These are phyloP conservation scores for Liasis olivaceus DNA, from an alignment of 2,797 vertebrate species.

Conservation along the genomic window DNA sequence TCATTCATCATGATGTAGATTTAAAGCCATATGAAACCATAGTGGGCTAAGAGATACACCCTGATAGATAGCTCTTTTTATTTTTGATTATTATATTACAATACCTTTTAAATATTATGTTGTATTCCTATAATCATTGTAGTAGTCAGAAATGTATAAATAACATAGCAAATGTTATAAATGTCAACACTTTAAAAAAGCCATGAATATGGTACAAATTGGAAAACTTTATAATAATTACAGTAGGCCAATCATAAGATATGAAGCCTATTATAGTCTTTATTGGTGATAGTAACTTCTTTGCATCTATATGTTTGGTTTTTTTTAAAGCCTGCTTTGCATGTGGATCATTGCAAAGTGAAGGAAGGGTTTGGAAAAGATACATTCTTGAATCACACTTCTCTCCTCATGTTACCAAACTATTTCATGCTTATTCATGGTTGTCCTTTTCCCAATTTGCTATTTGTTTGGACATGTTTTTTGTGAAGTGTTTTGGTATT, in stretches of 20 bases:
- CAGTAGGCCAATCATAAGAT: neutral
- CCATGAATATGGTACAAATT: neutral
- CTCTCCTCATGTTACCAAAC: neutral
- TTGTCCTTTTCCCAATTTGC: too few species aligned
- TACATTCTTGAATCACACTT: neutral
- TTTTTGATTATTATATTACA: neutral
- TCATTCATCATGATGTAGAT: neutral
- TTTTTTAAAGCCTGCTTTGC: neutral
- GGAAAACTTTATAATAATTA: constrained; percentile 18
- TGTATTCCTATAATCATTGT: neutral
- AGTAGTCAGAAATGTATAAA: constrained; percentile 2
- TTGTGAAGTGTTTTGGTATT: neutral
- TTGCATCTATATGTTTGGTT: neutral
- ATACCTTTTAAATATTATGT: neutral
- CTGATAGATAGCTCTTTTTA: neutral
- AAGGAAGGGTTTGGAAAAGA: neutral
- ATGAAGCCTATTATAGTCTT: constrained; percentile 1
- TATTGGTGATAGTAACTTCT: constrained; percentile 22
- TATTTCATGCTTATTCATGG: neutral
- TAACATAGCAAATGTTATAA: neutral
- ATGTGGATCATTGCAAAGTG: neutral
- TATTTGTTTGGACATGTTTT: neutral
- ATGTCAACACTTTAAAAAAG: neutral
- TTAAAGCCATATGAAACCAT: constrained; percentile 4
- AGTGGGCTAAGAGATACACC: neutral